A percentile compares a stretch with the other conserved stretches of the same genome.
phyloP scores from a whole-genome alignment of 1,140 invertebrate genomes.

The Trissolcus basalis region DNA sequence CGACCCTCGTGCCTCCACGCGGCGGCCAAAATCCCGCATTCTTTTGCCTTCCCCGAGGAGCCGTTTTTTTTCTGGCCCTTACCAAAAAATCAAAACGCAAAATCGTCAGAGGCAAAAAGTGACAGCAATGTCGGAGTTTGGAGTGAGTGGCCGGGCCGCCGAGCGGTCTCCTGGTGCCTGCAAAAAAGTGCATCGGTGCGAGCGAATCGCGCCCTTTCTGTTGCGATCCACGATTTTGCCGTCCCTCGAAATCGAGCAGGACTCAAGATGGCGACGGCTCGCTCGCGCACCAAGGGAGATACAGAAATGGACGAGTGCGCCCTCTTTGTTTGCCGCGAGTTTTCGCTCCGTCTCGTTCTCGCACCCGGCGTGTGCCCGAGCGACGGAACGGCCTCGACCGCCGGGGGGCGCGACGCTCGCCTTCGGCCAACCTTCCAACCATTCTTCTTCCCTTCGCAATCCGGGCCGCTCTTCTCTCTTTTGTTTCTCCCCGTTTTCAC shows the following conservation, averaged over 20 bases:
- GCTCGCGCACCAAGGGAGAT: constrained; percentile 13
- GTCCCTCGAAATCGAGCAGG: constrained; percentile 13
- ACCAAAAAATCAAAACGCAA: neutral
- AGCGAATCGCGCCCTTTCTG: constrained; percentile 9
- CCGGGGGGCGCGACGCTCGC: no score
- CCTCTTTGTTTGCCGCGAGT: constrained; percentile 55
- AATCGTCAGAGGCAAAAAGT: neutral
- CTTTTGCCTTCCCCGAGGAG: no score
- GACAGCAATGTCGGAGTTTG: neutral
- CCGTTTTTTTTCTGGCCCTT: neutral
- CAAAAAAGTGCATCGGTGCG: neutral
- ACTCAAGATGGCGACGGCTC: constrained; percentile 35
- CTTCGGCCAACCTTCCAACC: no score
- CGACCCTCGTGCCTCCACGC: no score
- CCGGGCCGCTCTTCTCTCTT: no score
- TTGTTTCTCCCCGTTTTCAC: no score
- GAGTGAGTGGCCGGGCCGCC: neutral
- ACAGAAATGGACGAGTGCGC: constrained; percentile 25
- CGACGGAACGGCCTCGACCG: no score
- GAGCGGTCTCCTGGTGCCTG: neutral
- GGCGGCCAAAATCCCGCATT: no score
- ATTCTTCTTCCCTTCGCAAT: no score
- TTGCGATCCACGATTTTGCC: constrained; percentile 4
- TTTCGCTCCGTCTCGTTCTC: constrained; percentile 17
- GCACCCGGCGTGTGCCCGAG: constrained; percentile 1